Evolutionary conservation across 2,888 invertebrate species (phyloP), one percentile per base, ranked within the genome.

Genomic region (Cabera pusaria): DNA sequence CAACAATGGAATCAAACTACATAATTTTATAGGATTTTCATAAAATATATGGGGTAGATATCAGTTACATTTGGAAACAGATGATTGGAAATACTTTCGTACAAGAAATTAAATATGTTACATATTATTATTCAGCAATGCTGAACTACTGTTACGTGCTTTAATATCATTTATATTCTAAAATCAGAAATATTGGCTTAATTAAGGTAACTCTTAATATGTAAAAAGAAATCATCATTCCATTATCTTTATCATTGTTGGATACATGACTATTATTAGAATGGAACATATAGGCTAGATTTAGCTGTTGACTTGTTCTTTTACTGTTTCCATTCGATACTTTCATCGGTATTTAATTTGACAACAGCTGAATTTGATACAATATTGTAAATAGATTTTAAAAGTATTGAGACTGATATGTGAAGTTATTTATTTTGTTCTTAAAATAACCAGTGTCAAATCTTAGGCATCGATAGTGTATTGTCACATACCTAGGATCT

Each of bases 361-460:
- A 71, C 68, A 72, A 71, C 65, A 65, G 70, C 72, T 72, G 70
- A 79, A 74, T 78, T 81, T 73, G 72, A 69, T 67, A 77, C 78
- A 69, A 70, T 73, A 73, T 68, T 86, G 86, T 87, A 86, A 65
- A 86, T 87, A 87, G 75, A 78, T 74, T 55, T 82, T 76, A 82
- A 82, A n/a, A 81, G 82, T 79, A 63, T 81, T 83, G 81, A 86
- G 87, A 88, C 87, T 88, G 87, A 88, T 86, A 84, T 71, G 67
- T 83, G 80, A 86, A 76, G 81, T 84, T 84, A 85, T 85, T 85
- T 86, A 84, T 86, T 86, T 81, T 61, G 72, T 85, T 80, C 77
- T 64, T 81, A 79, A 80, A 82, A 78, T 79, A 77, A 80, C 77
- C 83, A 78, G 83, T 84, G 82, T 84, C 84, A 85, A 84, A 83